Percentiles rank a stretch among this genome's conserved stretches.
phyloP scores from a whole-genome alignment of 1,140 invertebrate species.

The Eriocheir sinensis region DNA sequence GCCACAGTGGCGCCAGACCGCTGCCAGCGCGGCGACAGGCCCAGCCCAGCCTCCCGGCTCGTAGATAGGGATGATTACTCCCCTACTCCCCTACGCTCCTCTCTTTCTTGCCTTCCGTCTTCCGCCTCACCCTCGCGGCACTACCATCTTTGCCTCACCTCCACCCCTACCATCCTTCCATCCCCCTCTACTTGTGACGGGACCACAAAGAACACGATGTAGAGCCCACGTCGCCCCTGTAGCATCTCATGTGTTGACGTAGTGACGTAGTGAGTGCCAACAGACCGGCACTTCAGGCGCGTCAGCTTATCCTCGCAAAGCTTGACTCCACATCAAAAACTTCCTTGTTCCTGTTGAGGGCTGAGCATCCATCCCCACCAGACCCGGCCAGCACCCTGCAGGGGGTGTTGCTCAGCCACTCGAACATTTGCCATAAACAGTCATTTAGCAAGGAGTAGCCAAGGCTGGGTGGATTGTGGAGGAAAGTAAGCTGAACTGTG shows the following conservation, averaged over 20 bases:
- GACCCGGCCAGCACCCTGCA: too few species aligned
- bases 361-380: too few species aligned
- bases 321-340: background rate
- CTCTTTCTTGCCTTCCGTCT: background rate
- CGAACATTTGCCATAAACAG: too few species aligned
- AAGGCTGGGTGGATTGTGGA: too few species aligned
- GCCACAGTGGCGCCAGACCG: conserved; percentile 42
- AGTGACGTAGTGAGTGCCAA: background rate
- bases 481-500: too few species aligned
- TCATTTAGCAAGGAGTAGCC: too few species aligned
- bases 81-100: background rate
- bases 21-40: conserved; percentile 49
- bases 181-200: background rate
- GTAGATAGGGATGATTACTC: background rate
- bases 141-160: too few species aligned
- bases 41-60: conserved; percentile 1
- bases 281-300: background rate
- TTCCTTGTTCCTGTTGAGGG: background rate
- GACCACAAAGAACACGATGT: background rate
- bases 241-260: background rate
- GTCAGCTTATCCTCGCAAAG: background rate
- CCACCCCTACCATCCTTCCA: background rate
- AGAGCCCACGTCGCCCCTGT: background rate
- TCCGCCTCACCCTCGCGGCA: background rate
- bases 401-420: too few species aligned